These are phyloP conservation scores for Oncorhynchus tshawytscha DNA, from an alignment of 2,113 vertebrate species.

Conservation along the genomic window DNA sequence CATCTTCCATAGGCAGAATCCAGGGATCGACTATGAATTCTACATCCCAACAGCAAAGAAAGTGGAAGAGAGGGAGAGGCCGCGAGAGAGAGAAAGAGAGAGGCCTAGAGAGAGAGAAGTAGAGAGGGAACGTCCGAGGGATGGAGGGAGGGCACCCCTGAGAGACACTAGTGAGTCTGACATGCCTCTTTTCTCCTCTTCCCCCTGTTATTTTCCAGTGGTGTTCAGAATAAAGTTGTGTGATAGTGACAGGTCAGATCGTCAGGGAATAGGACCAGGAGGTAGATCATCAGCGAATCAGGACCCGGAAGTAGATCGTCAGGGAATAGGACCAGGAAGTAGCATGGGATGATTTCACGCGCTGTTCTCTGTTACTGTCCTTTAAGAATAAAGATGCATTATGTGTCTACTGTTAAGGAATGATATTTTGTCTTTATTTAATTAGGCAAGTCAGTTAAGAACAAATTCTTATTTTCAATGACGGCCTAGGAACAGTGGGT, in stretches of 20 bases:
- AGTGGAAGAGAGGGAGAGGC: conserved; percentile 40
- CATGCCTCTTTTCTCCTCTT: background rate
- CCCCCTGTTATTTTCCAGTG: background rate
- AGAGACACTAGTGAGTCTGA: conserved; percentile 57
- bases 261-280: too few relatives aligned
- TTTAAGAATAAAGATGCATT: background rate
- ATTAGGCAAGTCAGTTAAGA: too few relatives aligned
- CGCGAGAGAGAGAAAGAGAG: conserved; percentile 20
- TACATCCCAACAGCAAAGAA: conserved; percentile 76
- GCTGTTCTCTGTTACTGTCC: background rate
- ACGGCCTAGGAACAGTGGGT: too few relatives aligned
- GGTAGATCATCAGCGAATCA: too few relatives aligned
- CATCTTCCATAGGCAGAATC: conserved; percentile 88
- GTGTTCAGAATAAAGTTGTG: background rate
- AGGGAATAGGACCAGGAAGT: too few relatives aligned
- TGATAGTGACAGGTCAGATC: too few relatives aligned
- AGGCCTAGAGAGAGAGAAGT: conserved; percentile 30
- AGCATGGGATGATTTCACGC: too few relatives aligned
- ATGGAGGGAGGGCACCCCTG: conserved; percentile 56
- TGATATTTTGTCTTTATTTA: too few relatives aligned
- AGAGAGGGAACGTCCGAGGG: conserved; percentile 33
- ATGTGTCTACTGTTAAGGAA: too few relatives aligned
- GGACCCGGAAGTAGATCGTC: too few relatives aligned
- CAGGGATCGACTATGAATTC: conserved; percentile 84
- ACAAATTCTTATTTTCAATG: too few relatives aligned